phyloP scores from a whole-genome alignment of 1,140 invertebrate genomes.

The Zaprionus inermis region DNA sequence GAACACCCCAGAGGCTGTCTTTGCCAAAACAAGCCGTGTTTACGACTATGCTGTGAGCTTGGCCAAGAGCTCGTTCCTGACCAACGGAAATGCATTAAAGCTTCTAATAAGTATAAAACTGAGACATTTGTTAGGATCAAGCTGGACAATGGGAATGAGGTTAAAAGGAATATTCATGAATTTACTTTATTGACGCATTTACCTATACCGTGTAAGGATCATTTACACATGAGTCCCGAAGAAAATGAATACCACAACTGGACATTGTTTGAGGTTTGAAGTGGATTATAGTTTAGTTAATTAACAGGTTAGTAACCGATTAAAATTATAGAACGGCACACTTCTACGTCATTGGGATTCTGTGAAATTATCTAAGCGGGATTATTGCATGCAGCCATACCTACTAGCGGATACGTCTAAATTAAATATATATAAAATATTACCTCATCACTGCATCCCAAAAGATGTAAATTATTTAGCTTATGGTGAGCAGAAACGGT shows the following conservation, averaged over 20 bases:
- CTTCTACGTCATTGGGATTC: conserved; percentile 26
- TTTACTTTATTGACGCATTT: conserved; percentile 47
- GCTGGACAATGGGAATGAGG: conserved; percentile 22
- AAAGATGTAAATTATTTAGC: neutral
- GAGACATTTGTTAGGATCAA: conserved; percentile 48
- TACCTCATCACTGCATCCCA: conserved; percentile 11
- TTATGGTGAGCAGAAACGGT: conserved; percentile 29
- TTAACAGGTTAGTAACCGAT: neutral
- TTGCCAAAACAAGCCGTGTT: conserved; percentile 48
- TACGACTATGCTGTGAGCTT: conserved; percentile 61
- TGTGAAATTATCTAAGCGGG: conserved; percentile 15
- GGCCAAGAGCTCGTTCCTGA: neutral
- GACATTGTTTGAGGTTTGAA: conserved; percentile 56
- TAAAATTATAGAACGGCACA: conserved; percentile 45
- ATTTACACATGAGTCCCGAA: neutral
- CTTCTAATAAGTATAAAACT: neutral
- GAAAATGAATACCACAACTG: conserved; percentile 22
- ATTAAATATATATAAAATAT: neutral
- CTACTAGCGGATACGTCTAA: neutral
- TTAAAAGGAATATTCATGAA: conserved; percentile 20
- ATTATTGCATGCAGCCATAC: conserved; percentile 57
- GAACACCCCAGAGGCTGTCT: conserved; percentile 58
- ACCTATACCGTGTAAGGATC: conserved; percentile 41
- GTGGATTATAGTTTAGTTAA: neutral
- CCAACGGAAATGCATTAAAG: conserved; percentile 11